Base-by-base conservation (phyloP, 2,888 invertebrate genomes). In the Sericinus montela region DNA sequence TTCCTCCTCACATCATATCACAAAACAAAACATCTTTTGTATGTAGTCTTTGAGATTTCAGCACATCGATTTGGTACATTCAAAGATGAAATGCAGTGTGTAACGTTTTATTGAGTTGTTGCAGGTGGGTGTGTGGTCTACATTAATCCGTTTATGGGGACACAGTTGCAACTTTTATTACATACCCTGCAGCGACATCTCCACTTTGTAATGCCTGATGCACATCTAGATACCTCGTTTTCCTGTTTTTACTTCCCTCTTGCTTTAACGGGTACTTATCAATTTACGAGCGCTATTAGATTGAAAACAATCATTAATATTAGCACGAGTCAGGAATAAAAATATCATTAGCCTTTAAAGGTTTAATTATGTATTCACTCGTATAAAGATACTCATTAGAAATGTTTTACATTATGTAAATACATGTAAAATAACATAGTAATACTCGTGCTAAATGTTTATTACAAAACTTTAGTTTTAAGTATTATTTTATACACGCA, bases 121-220 rank as follows among this genome's bases (percentile, higher is more conserved):
- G 43, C 48, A 38, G 38, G 42, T 48, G 37, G 25, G 23, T 44
- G 48, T 43, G 48, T 48, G 43, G 43, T 48, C 43, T 15, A 7
- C 8, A 10, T 29, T 32, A 19, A 7, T n/a, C 43, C 48, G 25
- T 44, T 48, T 48, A 48, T 34, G 48, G 48, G 19, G 10, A 37
- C 2, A 34, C 43, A 38, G 32, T 48, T 39, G 34, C 48, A 5
- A 43, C 23, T 48, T 44, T 46, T 41, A 38, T 38, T 48, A 30
- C 30, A 48, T 32, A 43, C 9, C 48, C 48, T 25, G 43, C 48
- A 32, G 48, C 25, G 48, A 30, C 28, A 39, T 38, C 42, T 37
- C 41, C 28, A 23, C 32, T 38, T 38, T 30, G n/a, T 42, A 42
- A 32, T 38, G 32, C 43, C 30, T 43, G 43, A 43, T 42, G 37